phyloP scores from a whole-genome alignment of 2,888 invertebrate genomes.

The Pandemis heparana region DNA sequence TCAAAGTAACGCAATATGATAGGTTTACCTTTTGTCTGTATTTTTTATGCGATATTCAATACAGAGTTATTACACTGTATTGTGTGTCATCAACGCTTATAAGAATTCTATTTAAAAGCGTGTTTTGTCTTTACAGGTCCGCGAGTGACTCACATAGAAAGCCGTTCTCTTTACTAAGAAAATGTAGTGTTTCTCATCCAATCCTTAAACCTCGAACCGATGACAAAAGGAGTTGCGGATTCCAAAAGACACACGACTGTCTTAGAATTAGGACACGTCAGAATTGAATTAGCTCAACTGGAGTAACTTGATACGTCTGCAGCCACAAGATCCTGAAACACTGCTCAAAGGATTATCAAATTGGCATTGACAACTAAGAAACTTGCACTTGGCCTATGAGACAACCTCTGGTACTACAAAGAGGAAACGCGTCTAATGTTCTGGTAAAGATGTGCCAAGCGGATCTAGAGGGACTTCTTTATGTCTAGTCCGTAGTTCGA shows the following conservation, averaged over 20 bases:
- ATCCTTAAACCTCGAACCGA: slow-evolving; percentile 5
- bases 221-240: neutral
- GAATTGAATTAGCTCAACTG: neutral
- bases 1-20: too few species aligned
- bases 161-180: slow-evolving; percentile 66
- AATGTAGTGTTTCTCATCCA: slow-evolving; percentile 59
- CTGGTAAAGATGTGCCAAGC: neutral
- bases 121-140: slow-evolving; percentile 26
- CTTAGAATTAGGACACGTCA: neutral
- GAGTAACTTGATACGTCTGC: neutral
- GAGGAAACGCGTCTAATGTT: neutral
- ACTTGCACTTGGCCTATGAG: too few species aligned
- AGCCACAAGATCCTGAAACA: neutral
- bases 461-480: neutral
- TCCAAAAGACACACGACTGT: neutral
- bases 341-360: neutral
- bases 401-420: neutral
- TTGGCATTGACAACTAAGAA: too few species aligned
- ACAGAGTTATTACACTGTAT: too few species aligned
- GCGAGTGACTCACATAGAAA: slow-evolving; percentile 46
- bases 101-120: neutral
- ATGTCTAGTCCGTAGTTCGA: neutral
- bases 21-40: too few species aligned
- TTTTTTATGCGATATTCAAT: too few species aligned
- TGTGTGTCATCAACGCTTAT: neutral